Percentiles rank a stretch among this genome's conserved stretches.
These are phyloP conservation scores for Phocoena sinus DNA, from an alignment of 2,113 vertebrate genomes.

Conservation along the genomic window DNA sequence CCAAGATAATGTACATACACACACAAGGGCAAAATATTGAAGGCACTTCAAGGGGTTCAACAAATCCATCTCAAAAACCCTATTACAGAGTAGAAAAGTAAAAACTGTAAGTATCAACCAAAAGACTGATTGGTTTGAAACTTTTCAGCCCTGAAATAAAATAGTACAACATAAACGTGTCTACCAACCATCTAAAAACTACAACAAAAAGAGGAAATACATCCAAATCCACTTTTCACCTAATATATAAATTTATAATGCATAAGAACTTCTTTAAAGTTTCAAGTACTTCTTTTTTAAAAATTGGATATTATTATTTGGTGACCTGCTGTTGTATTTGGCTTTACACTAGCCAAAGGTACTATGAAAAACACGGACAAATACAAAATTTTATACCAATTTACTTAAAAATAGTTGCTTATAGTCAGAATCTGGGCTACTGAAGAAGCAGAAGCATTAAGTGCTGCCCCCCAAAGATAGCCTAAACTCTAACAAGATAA, in stretches of 20 bases:
- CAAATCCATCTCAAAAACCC: background rate
- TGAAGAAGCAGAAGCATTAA: background rate
- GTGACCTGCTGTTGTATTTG: background rate
- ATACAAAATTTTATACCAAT: background rate
- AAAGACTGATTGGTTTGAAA: background rate
- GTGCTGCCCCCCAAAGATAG: background rate
- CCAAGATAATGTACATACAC: background rate
- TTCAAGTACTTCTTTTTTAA: constrained; percentile 46
- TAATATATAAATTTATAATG: constrained; percentile 63
- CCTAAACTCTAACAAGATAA: background rate
- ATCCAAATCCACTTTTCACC: constrained; percentile 25
- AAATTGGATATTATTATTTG: background rate
- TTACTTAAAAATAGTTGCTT: background rate
- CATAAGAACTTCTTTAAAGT: constrained; percentile 48
- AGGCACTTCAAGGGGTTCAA: background rate
- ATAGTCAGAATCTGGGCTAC: background rate
- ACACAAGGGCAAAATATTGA: background rate
- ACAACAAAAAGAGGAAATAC: constrained; percentile 27
- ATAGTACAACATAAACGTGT: background rate
- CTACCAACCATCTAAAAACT: constrained; percentile 50
- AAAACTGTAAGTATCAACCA: background rate
- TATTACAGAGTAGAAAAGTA: background rate
- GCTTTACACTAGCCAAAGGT: background rate
- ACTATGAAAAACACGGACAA: background rate
- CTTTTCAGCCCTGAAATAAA: constrained; percentile 59